Evolutionary conservation across 2,888 invertebrate genomes (phyloP), one percentile per base, ranked within the genome.

Genomic region (Sceliomorpha sp.): DNA sequence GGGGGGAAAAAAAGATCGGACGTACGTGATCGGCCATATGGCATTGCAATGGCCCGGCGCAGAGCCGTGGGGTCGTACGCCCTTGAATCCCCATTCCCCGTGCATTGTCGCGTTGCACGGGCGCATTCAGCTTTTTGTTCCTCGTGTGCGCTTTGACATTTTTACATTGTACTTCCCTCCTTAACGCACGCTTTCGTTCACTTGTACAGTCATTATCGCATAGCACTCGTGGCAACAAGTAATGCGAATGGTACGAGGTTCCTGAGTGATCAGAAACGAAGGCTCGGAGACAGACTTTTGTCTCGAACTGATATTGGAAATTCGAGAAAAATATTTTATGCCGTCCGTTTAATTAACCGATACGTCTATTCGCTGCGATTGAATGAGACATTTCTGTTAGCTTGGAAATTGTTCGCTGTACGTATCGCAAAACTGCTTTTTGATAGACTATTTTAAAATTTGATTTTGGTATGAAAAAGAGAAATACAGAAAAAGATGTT

Each of bases 31-130:
- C 66, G 72, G 72, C 79, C 80, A 82, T 81, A 82, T 81, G 82
- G 82, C 81, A 72, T 74, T 73, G 70, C 77, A 78, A 80, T 77
- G 77, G 77, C 78, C 77, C 77, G 72, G 67, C 20, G 29, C 74
- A 72, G 72, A 70, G 51, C 39, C 13, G 51, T n/a, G 39, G 55
- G 59, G 62, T 58, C 56, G 39, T 17, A 32, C 51, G 53, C 53
- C 69, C 53, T 47, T 55, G 13, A 51, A 50, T 53, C 29, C n/a
- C n/a, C 50, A 34, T 34, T 42, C 59, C 51, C 48, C 7, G 47
- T 9, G 42, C 26, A 63, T 63, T 69, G 69, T 69, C 53, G 56
- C 58, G 39, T 47, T 17, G 17, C 24, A 29, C 45, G 42, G 44
- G 36, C 56, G 56, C 40, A 48, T 53, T 50, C 36, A 26, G 51